A percentile compares a stretch with the other conserved stretches of the same genome.
These are phyloP conservation scores for Achlya flavicornis DNA, from an alignment of 2,888 invertebrate genomes.

Conservation along the genomic window DNA sequence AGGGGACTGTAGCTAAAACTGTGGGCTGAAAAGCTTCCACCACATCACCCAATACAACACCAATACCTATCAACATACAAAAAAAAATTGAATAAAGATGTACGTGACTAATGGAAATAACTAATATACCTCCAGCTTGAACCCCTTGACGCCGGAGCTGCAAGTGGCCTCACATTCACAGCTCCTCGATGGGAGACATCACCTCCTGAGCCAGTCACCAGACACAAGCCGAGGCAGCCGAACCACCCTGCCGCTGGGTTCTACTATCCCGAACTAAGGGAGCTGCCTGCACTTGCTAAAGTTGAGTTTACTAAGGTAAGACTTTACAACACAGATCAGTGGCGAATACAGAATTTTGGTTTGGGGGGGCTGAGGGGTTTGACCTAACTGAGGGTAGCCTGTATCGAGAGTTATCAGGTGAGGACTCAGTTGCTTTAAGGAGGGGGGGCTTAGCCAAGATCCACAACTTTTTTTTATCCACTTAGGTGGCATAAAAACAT, in stretches of 20 bases:
- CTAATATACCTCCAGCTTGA: constrained; percentile 83
- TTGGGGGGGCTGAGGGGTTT: too few relatives aligned
- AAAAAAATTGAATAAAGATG: not conserved
- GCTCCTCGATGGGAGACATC: constrained; percentile 96
- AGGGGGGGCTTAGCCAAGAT: too few relatives aligned
- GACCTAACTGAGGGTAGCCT: too few relatives aligned
- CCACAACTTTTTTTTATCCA: too few relatives aligned
- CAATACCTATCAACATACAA: not conserved
- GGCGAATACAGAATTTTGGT: too few relatives aligned
- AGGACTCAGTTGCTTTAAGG: too few relatives aligned
- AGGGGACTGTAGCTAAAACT: too few relatives aligned
- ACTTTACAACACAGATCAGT: constrained; percentile 1
- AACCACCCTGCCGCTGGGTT: constrained; percentile 96
- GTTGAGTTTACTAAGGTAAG: constrained; percentile 93
- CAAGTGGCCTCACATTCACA: constrained; percentile 96
- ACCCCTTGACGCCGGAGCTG: constrained; percentile 95
- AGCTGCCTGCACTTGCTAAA: constrained; percentile 93
- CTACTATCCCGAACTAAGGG: constrained; percentile 92
- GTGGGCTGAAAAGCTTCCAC: too few relatives aligned
- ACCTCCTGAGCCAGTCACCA: constrained; percentile 91
- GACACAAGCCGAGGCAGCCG: constrained; percentile 91
- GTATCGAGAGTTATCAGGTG: too few relatives aligned
- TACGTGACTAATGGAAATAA: not conserved
- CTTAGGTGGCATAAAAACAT: too few relatives aligned
- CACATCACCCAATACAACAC: not conserved